Evolutionary conservation across 2,888 invertebrate genomes (phyloP), one percentile per base, ranked within the genome.

Genomic region (Argyresthia goedartella): DNA sequence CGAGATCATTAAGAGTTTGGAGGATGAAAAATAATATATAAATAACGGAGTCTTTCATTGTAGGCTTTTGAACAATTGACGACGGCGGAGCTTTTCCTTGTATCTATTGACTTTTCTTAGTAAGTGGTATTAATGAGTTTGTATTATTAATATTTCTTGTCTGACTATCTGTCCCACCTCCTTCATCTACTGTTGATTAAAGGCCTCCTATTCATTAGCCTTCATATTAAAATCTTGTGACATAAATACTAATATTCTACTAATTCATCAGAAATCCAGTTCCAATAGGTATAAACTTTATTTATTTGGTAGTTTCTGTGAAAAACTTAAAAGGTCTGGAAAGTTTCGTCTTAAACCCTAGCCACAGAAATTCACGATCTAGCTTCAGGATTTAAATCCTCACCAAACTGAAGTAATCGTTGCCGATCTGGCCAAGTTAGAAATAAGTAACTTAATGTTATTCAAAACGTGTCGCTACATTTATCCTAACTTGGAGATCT

Each of bases 401-500:
- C 66, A 62, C 65, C 59, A 58, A 54, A n/a, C 14, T 15, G 48
- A 25, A 43, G 49, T 52, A 56, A 56, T 56, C 56, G 53, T 48
- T 15, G 60, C 56, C 58, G 62, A 75, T 74, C 75, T 69, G 60
- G 57, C 65, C 65, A 68, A 54, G 42, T 56, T 54, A 59, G 67
- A 70, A 71, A 66, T 72, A 71, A 67, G 67, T 66, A 64, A 67
- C 70, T 67, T 73, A 77, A 78, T 76, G 70, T 68, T 78, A 84
- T 82, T 81, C 81, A 76, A 71, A 78, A 78, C 81, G 80, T 82
- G 82, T 81, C 76, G 67, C 72, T 70, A 76, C 76, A 77, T 77
- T 81, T 81, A 84, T 84, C 77, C 82, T 73, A 76, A 77, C 75
- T 71, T 70, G 69, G 64, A 72, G 73, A 84, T 82, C 81, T 67